Conservation (phyloP, 2,113 vertebrate genomes). For the Pithys albifrons region DNA sequence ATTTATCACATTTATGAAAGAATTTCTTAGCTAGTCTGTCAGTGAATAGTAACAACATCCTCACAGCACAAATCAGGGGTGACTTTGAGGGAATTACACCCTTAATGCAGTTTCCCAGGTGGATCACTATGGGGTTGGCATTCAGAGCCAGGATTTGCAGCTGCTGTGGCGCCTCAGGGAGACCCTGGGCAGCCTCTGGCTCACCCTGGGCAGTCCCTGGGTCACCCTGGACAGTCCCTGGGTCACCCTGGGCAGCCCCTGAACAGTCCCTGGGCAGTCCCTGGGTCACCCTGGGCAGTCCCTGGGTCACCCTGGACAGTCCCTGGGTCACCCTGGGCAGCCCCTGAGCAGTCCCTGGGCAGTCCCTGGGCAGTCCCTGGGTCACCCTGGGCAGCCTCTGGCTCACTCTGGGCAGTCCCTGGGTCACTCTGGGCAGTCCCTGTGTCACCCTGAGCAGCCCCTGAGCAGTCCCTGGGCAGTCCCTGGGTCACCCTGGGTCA, state of each 20-base stretch:
- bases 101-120: neutral
- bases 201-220: neutral
- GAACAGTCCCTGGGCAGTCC: no score
- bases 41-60: neutral
- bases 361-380: no score
- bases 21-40: neutral
- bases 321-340: no score
- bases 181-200: neutral
- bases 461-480: neutral
- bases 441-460: no score
- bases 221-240: no score
- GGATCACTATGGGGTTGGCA: neutral
- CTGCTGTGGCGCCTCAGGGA: neutral
- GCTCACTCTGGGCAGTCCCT: no score
- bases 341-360: no score
- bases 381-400: no score
- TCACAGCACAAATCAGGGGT: neutral
- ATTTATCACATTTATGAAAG: neutral
- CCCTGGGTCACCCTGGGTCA: neutral
- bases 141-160: neutral
- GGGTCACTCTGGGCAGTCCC: no score
- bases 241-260: no score
- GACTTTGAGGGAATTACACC: neutral
- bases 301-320: no score
- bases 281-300: no score